Evolutionary conservation across 1,140 invertebrate species (phyloP).

Genomic region (Nymphalis io): DNA sequence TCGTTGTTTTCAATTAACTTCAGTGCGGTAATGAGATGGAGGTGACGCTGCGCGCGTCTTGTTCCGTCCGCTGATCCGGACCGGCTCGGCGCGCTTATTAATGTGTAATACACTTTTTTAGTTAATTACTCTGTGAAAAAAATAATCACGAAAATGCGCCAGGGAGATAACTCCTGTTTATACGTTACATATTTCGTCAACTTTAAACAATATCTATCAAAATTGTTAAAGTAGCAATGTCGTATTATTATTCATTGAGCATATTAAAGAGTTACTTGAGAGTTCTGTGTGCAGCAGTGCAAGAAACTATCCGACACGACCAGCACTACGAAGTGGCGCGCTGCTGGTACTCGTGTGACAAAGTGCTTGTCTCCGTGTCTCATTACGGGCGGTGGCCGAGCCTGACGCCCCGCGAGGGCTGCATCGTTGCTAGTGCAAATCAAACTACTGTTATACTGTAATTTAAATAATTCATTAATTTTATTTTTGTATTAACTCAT

Average conservation of each 20-base stretch:
- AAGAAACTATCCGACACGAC: too few relatives aligned
- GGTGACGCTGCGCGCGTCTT: conserved; percentile 8
- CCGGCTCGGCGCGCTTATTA: background rate
- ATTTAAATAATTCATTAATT: conserved; percentile 4
- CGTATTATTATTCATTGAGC: background rate
- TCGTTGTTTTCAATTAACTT: conserved; percentile 40
- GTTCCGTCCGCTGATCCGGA: too few relatives aligned
- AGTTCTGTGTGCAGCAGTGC: too few relatives aligned
- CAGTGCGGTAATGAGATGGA: conserved; percentile 23
- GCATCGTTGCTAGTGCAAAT: background rate
- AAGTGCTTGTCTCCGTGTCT: background rate
- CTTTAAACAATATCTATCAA: background rate
- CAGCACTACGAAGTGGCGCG: too few relatives aligned
- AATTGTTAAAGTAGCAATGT: background rate
- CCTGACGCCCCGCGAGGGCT: background rate
- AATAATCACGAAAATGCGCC: background rate
- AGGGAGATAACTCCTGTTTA: background rate
- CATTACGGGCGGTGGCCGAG: background rate
- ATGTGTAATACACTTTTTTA: conserved; percentile 1
- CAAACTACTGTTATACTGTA: background rate
- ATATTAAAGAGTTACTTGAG: too few relatives aligned
- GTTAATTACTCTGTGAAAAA: background rate
- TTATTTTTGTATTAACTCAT: background rate
- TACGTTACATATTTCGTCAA: background rate
- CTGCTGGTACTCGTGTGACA: background rate